Evolutionary conservation across 2,888 invertebrate species (phyloP).

Genomic region (Venustoraphidia nigricollis): DNA sequence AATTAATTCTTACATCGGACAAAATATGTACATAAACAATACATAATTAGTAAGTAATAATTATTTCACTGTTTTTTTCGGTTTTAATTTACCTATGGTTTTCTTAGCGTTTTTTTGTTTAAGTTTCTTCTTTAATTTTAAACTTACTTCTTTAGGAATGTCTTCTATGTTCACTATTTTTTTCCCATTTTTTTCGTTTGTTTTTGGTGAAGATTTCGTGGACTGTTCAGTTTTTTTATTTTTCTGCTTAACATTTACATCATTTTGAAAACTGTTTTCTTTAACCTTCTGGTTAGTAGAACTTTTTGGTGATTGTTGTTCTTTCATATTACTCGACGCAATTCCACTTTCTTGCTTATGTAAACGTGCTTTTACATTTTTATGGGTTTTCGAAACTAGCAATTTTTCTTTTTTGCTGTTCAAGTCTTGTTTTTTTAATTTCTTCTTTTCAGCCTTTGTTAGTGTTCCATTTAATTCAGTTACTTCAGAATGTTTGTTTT

Average conservation of each 20-base stretch:
- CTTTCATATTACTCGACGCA: constrained; percentile 2
- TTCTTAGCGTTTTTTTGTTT: constrained; percentile 15
- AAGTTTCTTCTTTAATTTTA: constrained; percentile 16
- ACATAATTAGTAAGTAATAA: too few species aligned
- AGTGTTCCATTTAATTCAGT: constrained; percentile 1
- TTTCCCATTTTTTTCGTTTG: neutral
- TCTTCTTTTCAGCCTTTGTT: constrained; percentile 2
- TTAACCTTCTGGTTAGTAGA: neutral
- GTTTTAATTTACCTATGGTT: constrained; percentile 5
- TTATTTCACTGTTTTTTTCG: constrained; percentile 5
- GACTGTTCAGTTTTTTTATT: constrained; percentile 1
- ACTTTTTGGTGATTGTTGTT: constrained; percentile 1
- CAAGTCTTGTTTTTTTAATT: constrained; percentile 2
- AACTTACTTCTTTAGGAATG: neutral
- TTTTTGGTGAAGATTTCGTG: neutral
- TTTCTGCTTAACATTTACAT: constrained; percentile 1
- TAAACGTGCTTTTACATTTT: constrained; percentile 5
- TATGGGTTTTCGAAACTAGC: constrained; percentile 7
- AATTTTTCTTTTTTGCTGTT: constrained; percentile 8
- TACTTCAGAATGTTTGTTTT: constrained; percentile 2
- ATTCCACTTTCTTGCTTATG: constrained; percentile 1
- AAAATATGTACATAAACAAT: too few species aligned
- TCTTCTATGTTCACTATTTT: neutral
- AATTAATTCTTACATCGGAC: too few species aligned
- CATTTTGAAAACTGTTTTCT: neutral